Evolutionary conservation across 2,888 invertebrate genomes (phyloP), one percentile per base, ranked within the genome.

Genomic region (Criorhina ranunculi): DNA sequence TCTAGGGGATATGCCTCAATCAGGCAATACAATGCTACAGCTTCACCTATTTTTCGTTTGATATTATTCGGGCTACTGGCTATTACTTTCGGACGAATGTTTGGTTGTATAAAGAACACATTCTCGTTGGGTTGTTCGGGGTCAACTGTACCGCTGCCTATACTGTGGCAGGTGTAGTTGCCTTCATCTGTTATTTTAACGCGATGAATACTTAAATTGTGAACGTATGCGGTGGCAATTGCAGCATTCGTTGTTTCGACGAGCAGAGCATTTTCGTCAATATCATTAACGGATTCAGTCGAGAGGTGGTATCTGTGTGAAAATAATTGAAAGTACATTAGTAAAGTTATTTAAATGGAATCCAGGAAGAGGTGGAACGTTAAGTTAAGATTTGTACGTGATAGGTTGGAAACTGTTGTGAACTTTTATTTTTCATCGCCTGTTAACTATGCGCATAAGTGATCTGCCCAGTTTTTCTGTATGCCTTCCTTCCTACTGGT

Each of bases 1-100:
- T 91, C 91, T 62, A 94, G 90, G 0, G 95, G 95, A 90, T 93
- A 94, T n/a, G 94, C 94, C 89, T 93, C 91, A 51, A 94, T 91
- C 55, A 93, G 88, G 88, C 95, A 95, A 59, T 91, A 92, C 49
- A 95, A 88, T 70, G 92, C 90, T 9, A 93, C 93, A 31, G 91
- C 90, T 85, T 93, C 91, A 76, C 93, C 92, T 46, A 93, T 92
- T 90, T 93, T 93, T 31, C 93, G 92, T 87, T 93, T 93, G 3
- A 93, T 91, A 73, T 93, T 92, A 33, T 92, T 92, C 55, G 92
- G 87, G 69, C 89, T 90, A 40, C 89, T 89, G 5, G 86, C 88
- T 59, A 92, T 87, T 75, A 95, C 92, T 89, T 90, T 92, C 64
- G 93, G 92, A 40, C 92, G 92, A 88, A 93, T 92, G 89, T 92